phyloP scores from a whole-genome alignment of 1,140 invertebrate genomes.

The Zophobas atratus region DNA sequence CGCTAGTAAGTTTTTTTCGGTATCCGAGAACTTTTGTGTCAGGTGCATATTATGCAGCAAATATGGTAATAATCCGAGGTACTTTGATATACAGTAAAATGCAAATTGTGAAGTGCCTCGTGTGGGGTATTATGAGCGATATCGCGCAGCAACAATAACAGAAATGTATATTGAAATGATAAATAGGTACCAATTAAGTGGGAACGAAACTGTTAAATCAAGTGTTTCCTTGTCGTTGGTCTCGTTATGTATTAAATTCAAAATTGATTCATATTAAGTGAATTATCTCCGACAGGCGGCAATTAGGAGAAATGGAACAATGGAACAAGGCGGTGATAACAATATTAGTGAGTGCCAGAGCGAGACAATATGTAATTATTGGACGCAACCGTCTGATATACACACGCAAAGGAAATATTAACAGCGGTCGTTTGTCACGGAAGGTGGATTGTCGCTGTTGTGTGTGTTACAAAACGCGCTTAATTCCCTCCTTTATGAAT shows the following conservation, averaged over 20 bases:
- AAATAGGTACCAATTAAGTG: neutral
- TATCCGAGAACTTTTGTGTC: no score
- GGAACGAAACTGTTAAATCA: neutral
- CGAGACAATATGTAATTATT: conserved; percentile 58
- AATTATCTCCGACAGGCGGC: conserved; percentile 51
- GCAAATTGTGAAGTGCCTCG: no score
- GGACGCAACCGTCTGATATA: conserved; percentile 52
- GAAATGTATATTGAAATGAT: no score
- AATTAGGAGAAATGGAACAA: conserved; percentile 53
- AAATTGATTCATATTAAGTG: conserved; percentile 47
- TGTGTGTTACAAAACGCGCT: conserved; percentile 29
- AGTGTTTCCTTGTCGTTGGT: conserved; percentile 20
- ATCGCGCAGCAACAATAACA: no score
- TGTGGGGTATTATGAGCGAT: no score
- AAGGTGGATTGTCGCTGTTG: conserved; percentile 46
- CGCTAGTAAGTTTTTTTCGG: no score
- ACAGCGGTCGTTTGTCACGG: conserved; percentile 56
- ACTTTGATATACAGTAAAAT: no score
- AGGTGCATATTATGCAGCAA: no score
- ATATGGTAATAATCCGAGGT: no score
- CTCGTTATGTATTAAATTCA: conserved; percentile 33
- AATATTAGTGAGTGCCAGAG: conserved; percentile 58
- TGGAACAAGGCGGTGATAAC: conserved; percentile 54
- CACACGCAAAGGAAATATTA: conserved; percentile 59
- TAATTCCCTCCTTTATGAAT: conserved; percentile 40